Percentiles rank a stretch among this genome's conserved stretches.
These are phyloP conservation scores for Otis tarda DNA, from an alignment of 2,113 vertebrate genomes.

Conservation along the genomic window DNA sequence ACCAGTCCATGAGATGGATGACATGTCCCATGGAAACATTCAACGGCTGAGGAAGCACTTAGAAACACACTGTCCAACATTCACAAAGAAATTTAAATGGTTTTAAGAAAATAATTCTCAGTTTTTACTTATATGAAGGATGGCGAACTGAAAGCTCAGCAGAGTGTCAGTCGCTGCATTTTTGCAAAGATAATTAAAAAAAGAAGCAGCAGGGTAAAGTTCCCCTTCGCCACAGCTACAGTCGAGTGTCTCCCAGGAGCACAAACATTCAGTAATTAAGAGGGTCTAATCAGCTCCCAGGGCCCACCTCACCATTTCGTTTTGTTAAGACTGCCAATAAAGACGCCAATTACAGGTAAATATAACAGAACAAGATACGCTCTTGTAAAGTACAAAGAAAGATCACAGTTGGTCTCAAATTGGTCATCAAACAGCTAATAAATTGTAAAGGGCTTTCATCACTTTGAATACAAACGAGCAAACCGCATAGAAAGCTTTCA, in stretches of 20 bases:
- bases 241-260: neutral
- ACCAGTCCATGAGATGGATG: neutral
- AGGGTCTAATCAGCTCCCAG: slow-evolving; percentile 28
- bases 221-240: neutral
- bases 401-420: slow-evolving; percentile 10
- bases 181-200: neutral
- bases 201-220: neutral
- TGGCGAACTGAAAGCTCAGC: neutral
- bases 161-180: neutral
- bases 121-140: neutral
- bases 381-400: slow-evolving; percentile 17
- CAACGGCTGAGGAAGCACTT: neutral
- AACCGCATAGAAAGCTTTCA: neutral
- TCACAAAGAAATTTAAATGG: neutral
- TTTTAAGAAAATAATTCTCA: neutral
- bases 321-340: slow-evolving; percentile 28
- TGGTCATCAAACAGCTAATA: slow-evolving; percentile 26
- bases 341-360: slow-evolving; percentile 44
- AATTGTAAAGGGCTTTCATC: neutral
- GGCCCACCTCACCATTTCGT: slow-evolving; percentile 21
- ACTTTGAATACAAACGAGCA: neutral
- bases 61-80: neutral
- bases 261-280: slow-evolving; percentile 16
- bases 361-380: neutral
- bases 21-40: neutral